Conservation (phyloP, 2,888 invertebrate genomes). For the Macaria notata region DNA sequence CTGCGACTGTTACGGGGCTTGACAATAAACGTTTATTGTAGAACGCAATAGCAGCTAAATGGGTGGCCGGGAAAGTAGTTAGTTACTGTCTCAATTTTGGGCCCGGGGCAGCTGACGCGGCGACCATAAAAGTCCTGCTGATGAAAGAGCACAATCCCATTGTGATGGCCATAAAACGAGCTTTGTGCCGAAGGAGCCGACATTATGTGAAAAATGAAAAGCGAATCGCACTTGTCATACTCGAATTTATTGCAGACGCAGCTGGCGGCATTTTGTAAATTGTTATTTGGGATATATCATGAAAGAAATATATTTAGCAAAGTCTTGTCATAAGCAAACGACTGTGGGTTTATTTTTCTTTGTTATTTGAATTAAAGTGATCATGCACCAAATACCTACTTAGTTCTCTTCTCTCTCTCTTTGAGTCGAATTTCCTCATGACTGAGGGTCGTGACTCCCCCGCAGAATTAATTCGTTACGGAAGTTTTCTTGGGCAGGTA, state of each 20-base stretch:
- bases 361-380: too few relatives aligned
- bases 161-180: constrained; percentile 74
- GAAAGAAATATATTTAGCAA: too few relatives aligned
- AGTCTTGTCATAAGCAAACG: too few relatives aligned
- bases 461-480: too few relatives aligned
- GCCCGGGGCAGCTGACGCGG: constrained; percentile 67
- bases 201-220: constrained; percentile 77
- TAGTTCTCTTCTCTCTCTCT: too few relatives aligned
- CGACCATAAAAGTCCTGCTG: constrained; percentile 71
- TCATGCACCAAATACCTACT: too few relatives aligned
- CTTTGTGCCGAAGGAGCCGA: constrained; percentile 71
- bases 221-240: constrained; percentile 73
- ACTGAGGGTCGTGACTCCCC: too few relatives aligned
- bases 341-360: too few relatives aligned
- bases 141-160: constrained; percentile 79
- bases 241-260: constrained; percentile 55
- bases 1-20: constrained; percentile 14
- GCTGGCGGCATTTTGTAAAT: constrained; percentile 43
- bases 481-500: too few relatives aligned
- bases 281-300: constrained; percentile 35
- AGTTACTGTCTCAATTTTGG: constrained; percentile 72
- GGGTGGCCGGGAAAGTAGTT: constrained; percentile 49
- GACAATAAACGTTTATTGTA: constrained; percentile 37
- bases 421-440: too few relatives aligned
- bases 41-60: constrained; percentile 44